Evolutionary conservation across 2,113 vertebrate genomes (phyloP).

Genomic region (Brienomyrus longianalis): DNA sequence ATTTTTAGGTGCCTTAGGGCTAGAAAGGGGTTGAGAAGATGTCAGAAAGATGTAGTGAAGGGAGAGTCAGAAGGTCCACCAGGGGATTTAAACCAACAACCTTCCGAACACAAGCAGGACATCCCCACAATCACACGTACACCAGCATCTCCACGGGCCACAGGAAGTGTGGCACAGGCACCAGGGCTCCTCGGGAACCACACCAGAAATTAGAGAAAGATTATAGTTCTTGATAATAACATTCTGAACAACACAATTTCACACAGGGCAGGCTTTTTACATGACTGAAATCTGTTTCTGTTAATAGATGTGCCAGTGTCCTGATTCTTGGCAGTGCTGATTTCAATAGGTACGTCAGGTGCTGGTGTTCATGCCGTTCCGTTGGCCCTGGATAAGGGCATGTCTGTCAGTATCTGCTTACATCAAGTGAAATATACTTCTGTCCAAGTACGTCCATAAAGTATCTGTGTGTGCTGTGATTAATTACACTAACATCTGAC

Average conservation of each 20-base stretch:
- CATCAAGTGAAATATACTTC: background rate
- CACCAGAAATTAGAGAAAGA: background rate
- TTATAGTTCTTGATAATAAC: background rate
- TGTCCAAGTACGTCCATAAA: background rate
- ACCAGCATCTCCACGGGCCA: background rate
- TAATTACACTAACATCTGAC: background rate
- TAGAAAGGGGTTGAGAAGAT: background rate
- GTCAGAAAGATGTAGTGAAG: background rate
- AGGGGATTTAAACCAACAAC: background rate
- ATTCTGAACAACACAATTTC: background rate
- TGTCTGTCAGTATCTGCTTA: background rate
- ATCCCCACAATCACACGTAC: background rate
- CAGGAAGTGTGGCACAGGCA: background rate
- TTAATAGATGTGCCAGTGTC: background rate
- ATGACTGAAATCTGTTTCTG: background rate
- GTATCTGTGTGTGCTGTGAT: background rate
- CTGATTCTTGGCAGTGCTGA: background rate
- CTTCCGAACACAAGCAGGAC: background rate
- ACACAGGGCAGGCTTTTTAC: background rate
- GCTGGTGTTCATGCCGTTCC: background rate
- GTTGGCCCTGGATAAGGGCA: background rate
- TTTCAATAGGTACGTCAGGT: background rate
- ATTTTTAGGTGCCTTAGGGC: background rate
- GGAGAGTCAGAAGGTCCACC: background rate
- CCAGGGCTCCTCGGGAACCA: background rate